These are phyloP conservation scores for Tinamus guttatus DNA, from an alignment of 2,113 vertebrate species.

Conservation along the genomic window DNA sequence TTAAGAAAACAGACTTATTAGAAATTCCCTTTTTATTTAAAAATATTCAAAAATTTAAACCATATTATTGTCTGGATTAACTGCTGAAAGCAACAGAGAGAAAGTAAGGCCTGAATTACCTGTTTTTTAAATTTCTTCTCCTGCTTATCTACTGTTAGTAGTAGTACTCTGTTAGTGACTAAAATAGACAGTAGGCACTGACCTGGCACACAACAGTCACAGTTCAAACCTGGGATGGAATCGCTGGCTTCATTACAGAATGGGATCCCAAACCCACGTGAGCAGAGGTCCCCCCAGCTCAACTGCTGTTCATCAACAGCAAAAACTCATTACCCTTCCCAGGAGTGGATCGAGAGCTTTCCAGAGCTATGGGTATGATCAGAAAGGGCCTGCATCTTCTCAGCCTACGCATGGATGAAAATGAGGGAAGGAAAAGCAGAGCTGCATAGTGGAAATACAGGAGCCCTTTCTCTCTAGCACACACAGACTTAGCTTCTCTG, in stretches of 20 bases:
- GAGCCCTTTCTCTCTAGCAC: not conserved
- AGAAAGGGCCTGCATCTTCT: not conserved
- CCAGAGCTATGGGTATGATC: not conserved
- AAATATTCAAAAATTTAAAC: not conserved
- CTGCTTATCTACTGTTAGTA: not conserved
- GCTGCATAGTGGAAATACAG: not conserved
- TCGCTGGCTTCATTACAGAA: not conserved
- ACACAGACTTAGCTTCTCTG: not conserved
- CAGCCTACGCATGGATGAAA: not conserved
- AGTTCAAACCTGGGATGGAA: not conserved
- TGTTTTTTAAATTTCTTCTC: not conserved
- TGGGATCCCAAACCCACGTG: not conserved
- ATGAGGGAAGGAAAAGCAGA: not conserved
- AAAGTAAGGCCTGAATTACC: not conserved
- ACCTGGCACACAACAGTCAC: not conserved
- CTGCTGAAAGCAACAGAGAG: not conserved
- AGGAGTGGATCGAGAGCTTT: not conserved
- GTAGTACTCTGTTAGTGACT: not conserved
- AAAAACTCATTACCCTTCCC: not conserved
- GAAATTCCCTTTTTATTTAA: not conserved
- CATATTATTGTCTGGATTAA: not conserved
- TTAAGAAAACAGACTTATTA: not conserved
- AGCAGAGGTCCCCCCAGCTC: not conserved
- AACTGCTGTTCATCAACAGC: not conserved
- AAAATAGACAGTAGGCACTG: rapidly evolving